Percentiles rank a stretch among this genome's conserved stretches.
Conservation (phyloP, 2,113 vertebrate species). For the Mustela nigripes region DNA sequence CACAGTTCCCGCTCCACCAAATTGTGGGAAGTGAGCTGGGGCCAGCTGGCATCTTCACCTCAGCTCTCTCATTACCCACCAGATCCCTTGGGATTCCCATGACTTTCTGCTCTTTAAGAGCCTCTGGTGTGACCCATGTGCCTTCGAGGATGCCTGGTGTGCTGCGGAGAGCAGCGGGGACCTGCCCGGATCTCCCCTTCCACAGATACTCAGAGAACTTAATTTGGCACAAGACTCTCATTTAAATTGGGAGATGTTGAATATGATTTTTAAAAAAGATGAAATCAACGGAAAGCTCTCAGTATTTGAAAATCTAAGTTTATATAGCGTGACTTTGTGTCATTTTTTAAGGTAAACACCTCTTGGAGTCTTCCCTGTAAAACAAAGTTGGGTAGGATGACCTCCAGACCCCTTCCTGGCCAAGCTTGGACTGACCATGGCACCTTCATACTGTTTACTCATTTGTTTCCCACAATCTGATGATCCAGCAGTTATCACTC, state of each 20-base stretch:
- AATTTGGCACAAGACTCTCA: background rate
- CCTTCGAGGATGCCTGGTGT: background rate
- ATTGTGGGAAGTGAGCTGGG: accelerated
- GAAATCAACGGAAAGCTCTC: background rate
- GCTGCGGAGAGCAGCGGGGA: background rate
- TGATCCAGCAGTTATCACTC: background rate
- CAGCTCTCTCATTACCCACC: background rate
- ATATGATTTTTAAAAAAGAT: background rate
- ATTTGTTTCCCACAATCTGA: background rate
- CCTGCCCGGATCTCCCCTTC: background rate
- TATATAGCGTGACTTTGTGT: background rate
- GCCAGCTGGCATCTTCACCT: background rate
- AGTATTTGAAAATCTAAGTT: background rate
- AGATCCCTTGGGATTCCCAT: background rate
- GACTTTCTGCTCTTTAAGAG: background rate
- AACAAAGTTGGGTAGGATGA: background rate
- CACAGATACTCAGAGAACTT: background rate
- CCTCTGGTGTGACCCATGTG: background rate
- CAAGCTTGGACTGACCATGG: background rate
- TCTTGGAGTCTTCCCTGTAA: background rate
- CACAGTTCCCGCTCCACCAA: background rate
- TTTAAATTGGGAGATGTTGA: background rate
- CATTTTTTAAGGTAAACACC: background rate
- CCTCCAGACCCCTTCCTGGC: no score
- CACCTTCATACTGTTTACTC: background rate